These are phyloP conservation scores for Heliconius nattereri DNA, from an alignment of 1,140 invertebrate species.

Conservation along the genomic window DNA sequence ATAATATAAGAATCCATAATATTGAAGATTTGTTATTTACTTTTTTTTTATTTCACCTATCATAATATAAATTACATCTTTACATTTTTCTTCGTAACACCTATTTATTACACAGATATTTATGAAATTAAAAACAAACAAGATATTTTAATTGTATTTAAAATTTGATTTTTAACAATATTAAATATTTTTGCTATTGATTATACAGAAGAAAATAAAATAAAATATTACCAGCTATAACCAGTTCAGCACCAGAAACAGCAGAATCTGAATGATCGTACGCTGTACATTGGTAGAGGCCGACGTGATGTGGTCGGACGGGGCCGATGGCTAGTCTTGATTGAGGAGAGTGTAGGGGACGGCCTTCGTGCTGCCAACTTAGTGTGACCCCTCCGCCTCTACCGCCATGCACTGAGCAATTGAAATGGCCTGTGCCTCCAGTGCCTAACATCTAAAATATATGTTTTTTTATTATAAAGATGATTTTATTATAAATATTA, in stretches of 20 bases:
- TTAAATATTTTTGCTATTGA: not conserved
- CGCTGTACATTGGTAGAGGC: constrained; percentile 71
- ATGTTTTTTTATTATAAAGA: not conserved
- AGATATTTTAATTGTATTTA: too few species aligned
- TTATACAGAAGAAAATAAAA: not conserved
- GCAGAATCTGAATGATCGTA: constrained; percentile 71
- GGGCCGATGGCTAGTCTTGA: constrained; percentile 61
- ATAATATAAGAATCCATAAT: not conserved
- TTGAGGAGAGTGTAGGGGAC: constrained; percentile 69
- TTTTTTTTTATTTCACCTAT: too few species aligned
- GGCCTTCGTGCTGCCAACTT: constrained; percentile 73
- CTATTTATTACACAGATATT: too few species aligned
- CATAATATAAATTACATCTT: too few species aligned
- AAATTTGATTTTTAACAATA: too few species aligned
- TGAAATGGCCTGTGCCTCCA: constrained; percentile 66
- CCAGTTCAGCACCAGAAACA: constrained; percentile 63
- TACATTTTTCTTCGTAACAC: too few species aligned
- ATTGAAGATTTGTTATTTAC: not conserved
- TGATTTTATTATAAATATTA: too few species aligned
- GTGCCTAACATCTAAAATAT: constrained; percentile 67
- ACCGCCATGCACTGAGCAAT: constrained; percentile 68
- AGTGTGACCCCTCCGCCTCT: constrained; percentile 64
- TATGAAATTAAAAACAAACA: too few species aligned
- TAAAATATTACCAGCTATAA: constrained; percentile 70
- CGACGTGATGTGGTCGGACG: constrained; percentile 65